Percentiles rank a stretch among this genome's conserved stretches.
These are phyloP conservation scores for Lytechinus variegatus DNA, from an alignment of 35 echinoderm and acorn worm genomes.

Conservation along the genomic window DNA sequence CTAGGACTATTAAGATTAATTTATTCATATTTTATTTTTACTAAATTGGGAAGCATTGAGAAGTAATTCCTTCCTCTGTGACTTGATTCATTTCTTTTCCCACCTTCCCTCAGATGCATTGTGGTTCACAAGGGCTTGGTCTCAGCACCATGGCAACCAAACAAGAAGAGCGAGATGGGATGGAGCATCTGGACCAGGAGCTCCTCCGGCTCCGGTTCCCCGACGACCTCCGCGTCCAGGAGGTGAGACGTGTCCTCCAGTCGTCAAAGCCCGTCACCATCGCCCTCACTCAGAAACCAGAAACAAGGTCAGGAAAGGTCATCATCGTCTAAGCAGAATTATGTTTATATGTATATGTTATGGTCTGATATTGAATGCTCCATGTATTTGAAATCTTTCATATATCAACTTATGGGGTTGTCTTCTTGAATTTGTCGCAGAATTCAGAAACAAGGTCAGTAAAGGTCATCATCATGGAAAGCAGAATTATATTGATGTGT, in stretches of 20 bases:
- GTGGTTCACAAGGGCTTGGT: slow-evolving; percentile 14
- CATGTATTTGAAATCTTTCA: no score
- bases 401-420: no score
- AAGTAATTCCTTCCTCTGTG: not conserved
- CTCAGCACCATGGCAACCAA: slow-evolving; percentile 55
- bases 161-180: slow-evolving; percentile 86
- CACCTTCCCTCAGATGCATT: slow-evolving; percentile 14
- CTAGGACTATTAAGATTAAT: no score
- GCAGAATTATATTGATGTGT: not conserved
- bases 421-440: no score
- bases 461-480: no score
- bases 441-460: slow-evolving; percentile 79
- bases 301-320: slow-evolving; percentile 73
- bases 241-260: slow-evolving; percentile 85
- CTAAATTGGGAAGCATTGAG: no score
- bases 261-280: slow-evolving; percentile 88
- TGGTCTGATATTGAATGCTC: not conserved
- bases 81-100: not conserved
- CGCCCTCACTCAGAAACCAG: slow-evolving; percentile 90
- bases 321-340: no score
- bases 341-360: not conserved
- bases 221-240: slow-evolving; percentile 86
- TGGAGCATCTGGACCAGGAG: slow-evolving; percentile 88
- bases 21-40: no score
- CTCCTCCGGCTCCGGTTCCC: slow-evolving; percentile 89